Conservation (phyloP, 2,113 vertebrate genomes). For the Archocentrus centrarchus region DNA sequence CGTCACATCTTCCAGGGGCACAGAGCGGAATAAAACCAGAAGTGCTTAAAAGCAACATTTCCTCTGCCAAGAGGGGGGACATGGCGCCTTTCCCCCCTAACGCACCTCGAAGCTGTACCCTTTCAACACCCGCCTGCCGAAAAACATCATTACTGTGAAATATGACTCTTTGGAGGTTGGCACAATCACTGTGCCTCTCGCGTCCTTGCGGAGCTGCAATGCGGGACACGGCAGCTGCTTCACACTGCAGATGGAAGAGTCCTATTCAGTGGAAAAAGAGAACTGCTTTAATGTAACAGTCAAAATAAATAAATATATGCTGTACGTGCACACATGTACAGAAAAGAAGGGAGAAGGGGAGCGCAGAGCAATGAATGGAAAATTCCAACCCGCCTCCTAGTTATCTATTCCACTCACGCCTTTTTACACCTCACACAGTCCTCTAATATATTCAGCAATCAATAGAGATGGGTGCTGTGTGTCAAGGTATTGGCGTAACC, state of each 20-base stretch:
- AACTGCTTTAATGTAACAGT: conserved; percentile 19
- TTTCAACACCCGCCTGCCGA: conserved; percentile 1
- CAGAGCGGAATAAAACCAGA: conserved; percentile 1
- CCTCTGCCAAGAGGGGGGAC: conserved; percentile 9
- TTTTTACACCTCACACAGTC: conserved; percentile 58
- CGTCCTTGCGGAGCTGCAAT: conserved; percentile 82
- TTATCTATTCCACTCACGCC: conserved; percentile 76
- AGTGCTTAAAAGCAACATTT: conserved; percentile 2
- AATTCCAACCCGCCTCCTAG: conserved; percentile 61
- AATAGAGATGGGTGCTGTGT: conserved; percentile 48
- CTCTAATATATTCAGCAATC: conserved; percentile 70
- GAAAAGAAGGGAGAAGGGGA: conserved; percentile 15
- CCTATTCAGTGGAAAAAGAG: conserved; percentile 18
- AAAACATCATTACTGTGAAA: conserved; percentile 56
- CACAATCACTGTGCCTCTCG: conserved; percentile 39
- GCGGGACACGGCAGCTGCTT: conserved; percentile 72
- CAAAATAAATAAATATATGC: not conserved
- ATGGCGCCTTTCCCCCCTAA: conserved; percentile 47
- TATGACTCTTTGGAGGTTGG: conserved; percentile 59
- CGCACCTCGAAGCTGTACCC: not conserved
- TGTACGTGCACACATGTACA: not conserved
- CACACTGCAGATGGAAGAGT: conserved; percentile 69
- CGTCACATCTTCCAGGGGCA: conserved; percentile 1
- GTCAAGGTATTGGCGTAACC: conserved; percentile 37
- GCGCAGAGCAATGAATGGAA: conserved; percentile 52